Base-by-base conservation (phyloP, 1,140 invertebrate genomes). In the Atopsyche davidsoni region DNA sequence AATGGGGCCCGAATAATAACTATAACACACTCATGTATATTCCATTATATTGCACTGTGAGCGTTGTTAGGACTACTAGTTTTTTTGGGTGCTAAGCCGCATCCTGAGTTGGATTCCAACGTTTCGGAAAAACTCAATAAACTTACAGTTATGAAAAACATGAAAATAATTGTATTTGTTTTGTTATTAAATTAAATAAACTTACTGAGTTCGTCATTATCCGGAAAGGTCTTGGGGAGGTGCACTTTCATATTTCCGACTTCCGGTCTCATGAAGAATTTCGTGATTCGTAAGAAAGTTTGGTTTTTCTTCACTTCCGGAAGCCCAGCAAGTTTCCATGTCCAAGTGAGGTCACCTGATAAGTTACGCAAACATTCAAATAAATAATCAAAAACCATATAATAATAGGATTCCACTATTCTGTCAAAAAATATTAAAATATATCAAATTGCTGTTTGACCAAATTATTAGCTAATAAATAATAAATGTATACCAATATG, bases 181-280 rank as follows among this genome's bases (percentile, higher is more conserved):
- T n/a, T 9, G n/a, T n/a, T n/a, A n/a, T n/a, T n/a, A 17, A 41
- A 39, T 10, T 34, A 18, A n/a, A n/a, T n/a, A 24, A 53, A 73
- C 77, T 76, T 63, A 81, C 79, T 77, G 11, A 81, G 59, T n/a
- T 73, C 67, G 36, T 60, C 62, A 49, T 75, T 77, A 23, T 77
- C 76, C n/a, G 73, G 73, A 51, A 79, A 77, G 0, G 80, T 62
- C 56, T 78, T 75, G 0, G 67, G 70, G 16, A 79, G 63, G 48
- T 66, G 68, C 1, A 76, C 59, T 17, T 70, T 67, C 74, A 81
- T 72, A 23, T 73, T 66, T 2, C 75, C 69, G 3, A 86, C 70
- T 54, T 81, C 76, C 7, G 79, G 81, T 21, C 72, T 70, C 55
- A 82, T 66, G 59, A 75, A 76, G 59, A 85, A 83, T 16, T 80